Base-by-base conservation (phyloP, 1,140 invertebrate genomes). In the Saccostrea glomerata region DNA sequence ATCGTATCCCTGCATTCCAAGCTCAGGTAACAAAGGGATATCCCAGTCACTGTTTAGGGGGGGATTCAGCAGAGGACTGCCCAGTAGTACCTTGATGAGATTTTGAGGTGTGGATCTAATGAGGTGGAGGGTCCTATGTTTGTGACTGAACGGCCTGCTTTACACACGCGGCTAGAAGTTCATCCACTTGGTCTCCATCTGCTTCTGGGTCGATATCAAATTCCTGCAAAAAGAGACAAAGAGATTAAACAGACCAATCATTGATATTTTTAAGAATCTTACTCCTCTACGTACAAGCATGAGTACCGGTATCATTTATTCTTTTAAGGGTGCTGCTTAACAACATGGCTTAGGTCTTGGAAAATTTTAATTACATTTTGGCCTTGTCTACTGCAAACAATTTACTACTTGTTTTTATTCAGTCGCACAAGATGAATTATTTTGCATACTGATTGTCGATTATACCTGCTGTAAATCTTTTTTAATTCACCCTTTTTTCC, bases 141-240 rank as follows among this genome's bases (percentile, higher is more conserved):
- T 90, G 89, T 66, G 92, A 91, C 87, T 93, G 93, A 23, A 92
- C 90, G n/a, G 94, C 94, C 82, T 94, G 94, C 58, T 91, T 89
- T 13, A 95, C 92, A 90, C 94, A 95, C 20, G 93, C 92, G 55
- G 92, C 93, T 56, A 95, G 86, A n/a, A 95, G 91, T 87, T 94
- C 93, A 86, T 95, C 94, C 12, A 95, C 94, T 87, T 95, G 94
- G 60, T 94, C 94, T 11, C 93, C 92, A 86, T 94, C 93, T 56
- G 91, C 92, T 54, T 95, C 94, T 60, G 93, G 93, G 89, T 95
- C 94, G 89, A 95, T 94, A 85, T 95, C 94, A 90, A 95, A 94
- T 30, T 95, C 94, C 94, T 95, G 89, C n/a, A 92, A 92, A 86
- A 87, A 87, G 87, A 92, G 88, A 36, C 30, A 47, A 47, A 0